A percentile compares a stretch with the other conserved stretches of the same genome.
These are phyloP conservation scores for Chymomyza caudatula DNA, from an alignment of 2,888 invertebrate species.

Conservation along the genomic window DNA sequence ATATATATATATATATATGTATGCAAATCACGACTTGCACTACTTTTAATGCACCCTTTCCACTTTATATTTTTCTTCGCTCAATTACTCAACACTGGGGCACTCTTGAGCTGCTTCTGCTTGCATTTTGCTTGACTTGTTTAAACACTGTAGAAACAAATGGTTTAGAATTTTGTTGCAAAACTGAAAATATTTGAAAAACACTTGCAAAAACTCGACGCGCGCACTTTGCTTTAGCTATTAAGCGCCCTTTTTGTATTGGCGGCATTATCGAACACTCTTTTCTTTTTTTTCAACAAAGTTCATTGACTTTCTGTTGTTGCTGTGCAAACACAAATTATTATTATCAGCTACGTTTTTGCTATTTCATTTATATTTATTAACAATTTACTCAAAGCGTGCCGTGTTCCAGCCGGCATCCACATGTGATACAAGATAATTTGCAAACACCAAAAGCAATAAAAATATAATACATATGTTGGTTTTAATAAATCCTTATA, in stretches of 20 bases:
- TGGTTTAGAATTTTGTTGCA: conserved; percentile 54
- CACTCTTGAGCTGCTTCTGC: conserved; percentile 40
- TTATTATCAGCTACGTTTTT: conserved; percentile 2
- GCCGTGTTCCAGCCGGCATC: background rate
- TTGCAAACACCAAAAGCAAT: background rate
- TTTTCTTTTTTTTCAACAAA: conserved; percentile 38
- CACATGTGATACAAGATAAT: background rate
- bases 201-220: conserved; percentile 70
- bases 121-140: conserved; percentile 28
- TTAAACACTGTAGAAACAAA: conserved; percentile 47
- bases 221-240: conserved; percentile 49
- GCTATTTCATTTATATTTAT: conserved; percentile 7
- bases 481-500: no score
- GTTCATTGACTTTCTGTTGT: conserved; percentile 54
- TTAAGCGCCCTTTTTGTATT: background rate
- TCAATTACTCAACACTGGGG: conserved; percentile 41
- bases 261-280: conserved; percentile 65
- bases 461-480: no score
- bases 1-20: background rate
- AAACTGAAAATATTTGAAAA: conserved; percentile 65
- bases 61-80: conserved; percentile 17
- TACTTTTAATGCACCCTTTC: conserved; percentile 2
- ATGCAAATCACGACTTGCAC: conserved; percentile 17
- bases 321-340: conserved; percentile 1
- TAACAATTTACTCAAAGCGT: conserved; percentile 3